phyloP scores from a whole-genome alignment of 2,113 vertebrate genomes.

The Litocranius walleri region DNA sequence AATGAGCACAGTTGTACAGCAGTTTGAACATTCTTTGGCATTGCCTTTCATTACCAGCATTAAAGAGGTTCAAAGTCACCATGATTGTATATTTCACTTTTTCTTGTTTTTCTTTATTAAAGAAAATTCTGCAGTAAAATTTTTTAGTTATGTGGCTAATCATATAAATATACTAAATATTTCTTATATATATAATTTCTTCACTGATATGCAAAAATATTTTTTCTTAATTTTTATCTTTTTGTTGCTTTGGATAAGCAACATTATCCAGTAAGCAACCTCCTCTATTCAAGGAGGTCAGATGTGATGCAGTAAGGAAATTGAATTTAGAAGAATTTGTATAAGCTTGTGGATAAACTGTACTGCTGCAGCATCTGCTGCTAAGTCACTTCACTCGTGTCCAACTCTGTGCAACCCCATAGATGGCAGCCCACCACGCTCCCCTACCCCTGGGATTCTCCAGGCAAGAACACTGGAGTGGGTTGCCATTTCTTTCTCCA shows the following conservation, averaged over 20 bases:
- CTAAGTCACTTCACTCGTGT: rapidly evolving
- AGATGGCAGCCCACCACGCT: background rate
- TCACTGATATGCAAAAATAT: background rate
- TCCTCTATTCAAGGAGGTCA: background rate
- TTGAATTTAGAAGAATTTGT: background rate
- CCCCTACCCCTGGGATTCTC: background rate
- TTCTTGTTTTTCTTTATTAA: background rate
- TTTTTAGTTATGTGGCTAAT: background rate
- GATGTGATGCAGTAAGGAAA: background rate
- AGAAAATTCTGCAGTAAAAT: background rate
- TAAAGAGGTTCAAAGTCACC: background rate
- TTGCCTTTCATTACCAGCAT: background rate
- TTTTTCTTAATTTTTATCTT: background rate
- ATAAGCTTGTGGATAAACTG: background rate
- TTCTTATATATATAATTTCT: background rate
- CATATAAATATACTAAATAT: background rate
- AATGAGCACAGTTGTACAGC: background rate
- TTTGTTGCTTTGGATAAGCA: background rate
- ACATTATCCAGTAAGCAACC: too few relatives aligned
- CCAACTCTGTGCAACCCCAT: background rate
- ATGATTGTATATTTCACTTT: background rate
- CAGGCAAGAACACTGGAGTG: background rate
- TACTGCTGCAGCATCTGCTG: background rate
- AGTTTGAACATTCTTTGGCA: background rate
- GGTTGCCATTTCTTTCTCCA: background rate